Evolutionary conservation across 2,888 invertebrate species (phyloP).

Genomic region (Aelia acuminata): DNA sequence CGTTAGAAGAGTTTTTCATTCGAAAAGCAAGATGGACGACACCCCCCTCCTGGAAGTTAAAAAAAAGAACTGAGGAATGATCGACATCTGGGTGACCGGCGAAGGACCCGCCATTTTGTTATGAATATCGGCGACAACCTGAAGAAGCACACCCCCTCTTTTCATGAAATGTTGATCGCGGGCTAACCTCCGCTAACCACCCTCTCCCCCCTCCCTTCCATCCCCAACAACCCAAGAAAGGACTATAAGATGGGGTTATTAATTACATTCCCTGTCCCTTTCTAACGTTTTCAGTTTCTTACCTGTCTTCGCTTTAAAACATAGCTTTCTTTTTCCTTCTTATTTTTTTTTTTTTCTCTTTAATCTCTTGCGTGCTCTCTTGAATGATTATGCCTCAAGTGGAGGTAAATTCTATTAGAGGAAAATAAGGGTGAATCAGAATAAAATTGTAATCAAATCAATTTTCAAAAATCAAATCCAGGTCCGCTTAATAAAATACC

Average conservation of each 20-base stretch:
- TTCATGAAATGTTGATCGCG: slow-evolving; percentile 37
- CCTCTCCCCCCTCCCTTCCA: background rate
- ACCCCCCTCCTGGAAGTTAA: slow-evolving; percentile 38
- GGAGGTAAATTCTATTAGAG: background rate
- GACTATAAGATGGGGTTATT: slow-evolving; percentile 26
- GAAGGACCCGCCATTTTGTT: slow-evolving; percentile 54
- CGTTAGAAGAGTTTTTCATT: slow-evolving; percentile 57
- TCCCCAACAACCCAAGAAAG: too few relatives aligned
- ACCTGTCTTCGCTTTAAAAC: slow-evolving; percentile 15
- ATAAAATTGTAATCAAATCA: too few relatives aligned
- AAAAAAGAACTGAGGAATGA: slow-evolving; percentile 51
- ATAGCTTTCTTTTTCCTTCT: background rate
- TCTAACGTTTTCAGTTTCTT: slow-evolving; percentile 13
- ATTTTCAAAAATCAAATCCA: too few relatives aligned
- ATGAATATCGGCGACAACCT: slow-evolving; percentile 53
- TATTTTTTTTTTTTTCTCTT: background rate
- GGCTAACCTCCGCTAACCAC: slow-evolving; percentile 14
- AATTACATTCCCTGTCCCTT: slow-evolving; percentile 44
- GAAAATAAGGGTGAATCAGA: background rate
- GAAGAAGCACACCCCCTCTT: slow-evolving; percentile 45
- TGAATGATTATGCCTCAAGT: background rate
- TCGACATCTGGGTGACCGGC: slow-evolving; percentile 56
- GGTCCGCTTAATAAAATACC: too few relatives aligned
- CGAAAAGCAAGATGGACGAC: slow-evolving; percentile 58
- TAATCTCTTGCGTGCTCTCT: background rate